A percentile compares a stretch with the other conserved stretches of the same genome.
Evolutionary conservation across 2,113 vertebrate species (phyloP).

Genomic region (Pachypanchax playfairii): DNA sequence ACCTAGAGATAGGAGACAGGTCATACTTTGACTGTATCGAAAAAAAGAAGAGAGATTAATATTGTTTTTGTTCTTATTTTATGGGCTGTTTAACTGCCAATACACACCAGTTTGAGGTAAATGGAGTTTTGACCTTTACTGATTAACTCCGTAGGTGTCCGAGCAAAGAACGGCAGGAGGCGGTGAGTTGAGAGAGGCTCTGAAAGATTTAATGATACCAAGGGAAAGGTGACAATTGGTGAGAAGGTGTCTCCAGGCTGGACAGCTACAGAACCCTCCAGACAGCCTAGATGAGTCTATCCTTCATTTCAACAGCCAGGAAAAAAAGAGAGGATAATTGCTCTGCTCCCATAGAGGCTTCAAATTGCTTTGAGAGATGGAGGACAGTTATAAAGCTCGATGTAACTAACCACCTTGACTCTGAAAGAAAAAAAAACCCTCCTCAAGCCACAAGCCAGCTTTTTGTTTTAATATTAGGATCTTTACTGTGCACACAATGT

Average conservation of each 20-base stretch:
- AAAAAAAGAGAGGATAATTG: conserved; percentile 74
- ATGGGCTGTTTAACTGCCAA: not conserved
- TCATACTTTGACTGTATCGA: not conserved
- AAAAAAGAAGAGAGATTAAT: not conserved
- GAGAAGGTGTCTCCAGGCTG: conserved; percentile 57
- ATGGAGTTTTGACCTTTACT: conserved; percentile 36
- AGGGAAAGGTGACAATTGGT: conserved; percentile 67
- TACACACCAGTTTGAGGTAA: conserved; percentile 6
- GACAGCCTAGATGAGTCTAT: conserved; percentile 72
- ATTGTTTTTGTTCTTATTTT: not conserved
- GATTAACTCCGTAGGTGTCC: conserved; percentile 16
- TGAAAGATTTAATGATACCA: conserved; percentile 57
- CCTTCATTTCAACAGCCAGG: conserved; percentile 71
- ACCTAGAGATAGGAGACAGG: too few relatives aligned
- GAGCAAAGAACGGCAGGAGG: conserved; percentile 5
- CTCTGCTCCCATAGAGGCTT: conserved; percentile 65
- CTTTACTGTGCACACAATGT: conserved; percentile 12
- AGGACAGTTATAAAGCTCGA: conserved; percentile 66
- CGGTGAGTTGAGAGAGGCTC: conserved; percentile 25
- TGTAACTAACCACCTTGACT: conserved; percentile 64
- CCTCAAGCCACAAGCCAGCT: conserved; percentile 4
- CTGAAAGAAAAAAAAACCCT: conserved; percentile 38
- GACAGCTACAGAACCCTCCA: conserved; percentile 69
- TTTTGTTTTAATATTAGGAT: conserved; percentile 5
- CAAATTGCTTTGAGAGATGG: conserved; percentile 73